Conservation (phyloP, 1,140 invertebrate species). For the Drosophila willistoni region DNA sequence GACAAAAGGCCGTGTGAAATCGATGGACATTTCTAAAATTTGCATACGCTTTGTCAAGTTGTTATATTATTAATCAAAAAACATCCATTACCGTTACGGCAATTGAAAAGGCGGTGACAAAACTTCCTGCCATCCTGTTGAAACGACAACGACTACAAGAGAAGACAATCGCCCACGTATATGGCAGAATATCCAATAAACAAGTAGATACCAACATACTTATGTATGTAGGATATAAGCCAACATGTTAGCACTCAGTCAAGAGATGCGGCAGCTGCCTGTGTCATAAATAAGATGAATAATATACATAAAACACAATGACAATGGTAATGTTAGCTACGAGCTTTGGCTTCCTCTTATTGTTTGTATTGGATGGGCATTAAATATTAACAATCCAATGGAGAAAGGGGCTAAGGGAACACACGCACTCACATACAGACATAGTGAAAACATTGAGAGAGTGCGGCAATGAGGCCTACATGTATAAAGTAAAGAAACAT, state of each 20-base stretch:
- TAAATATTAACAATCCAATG: conserved; percentile 42
- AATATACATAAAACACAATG: conserved; percentile 26
- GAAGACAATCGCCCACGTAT: conserved; percentile 6
- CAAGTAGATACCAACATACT: neutral
- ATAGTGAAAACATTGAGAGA: neutral
- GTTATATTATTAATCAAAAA: conserved; percentile 21
- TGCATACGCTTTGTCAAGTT: conserved; percentile 11
- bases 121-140: conserved; percentile 15
- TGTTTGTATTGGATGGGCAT: conserved; percentile 29
- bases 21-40: conserved; percentile 1
- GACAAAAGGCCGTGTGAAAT: neutral
- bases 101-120: conserved; percentile 19
- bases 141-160: neutral
- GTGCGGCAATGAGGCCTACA: too few species aligned
- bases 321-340: conserved; percentile 16
- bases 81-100: neutral
- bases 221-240: neutral
- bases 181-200: neutral
- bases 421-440: neutral
- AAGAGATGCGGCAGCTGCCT: conserved; percentile 12
- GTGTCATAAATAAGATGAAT: conserved; percentile 36
- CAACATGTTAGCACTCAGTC: conserved; percentile 25
- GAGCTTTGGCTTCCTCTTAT: conserved; percentile 6
- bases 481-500: neutral
- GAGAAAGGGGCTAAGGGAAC: neutral